These are phyloP conservation scores for Aphrophora alni DNA, from an alignment of 2,888 invertebrate species.

Conservation along the genomic window DNA sequence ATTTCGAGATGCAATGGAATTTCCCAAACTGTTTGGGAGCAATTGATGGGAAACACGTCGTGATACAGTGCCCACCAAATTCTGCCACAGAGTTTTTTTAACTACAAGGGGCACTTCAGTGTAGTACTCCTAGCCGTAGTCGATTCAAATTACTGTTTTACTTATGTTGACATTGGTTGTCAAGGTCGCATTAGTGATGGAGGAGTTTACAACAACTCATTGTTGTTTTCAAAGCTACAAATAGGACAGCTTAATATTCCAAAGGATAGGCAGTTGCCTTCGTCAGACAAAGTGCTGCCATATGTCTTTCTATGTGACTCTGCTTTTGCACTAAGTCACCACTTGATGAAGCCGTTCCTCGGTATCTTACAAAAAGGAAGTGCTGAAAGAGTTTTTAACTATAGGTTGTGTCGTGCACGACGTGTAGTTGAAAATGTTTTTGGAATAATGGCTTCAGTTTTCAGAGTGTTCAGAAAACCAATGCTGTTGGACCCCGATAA, in stretches of 20 bases:
- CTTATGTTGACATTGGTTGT: conserved; percentile 46
- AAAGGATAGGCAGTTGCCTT: background rate
- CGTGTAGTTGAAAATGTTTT: conserved; percentile 51
- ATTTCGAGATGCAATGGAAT: background rate
- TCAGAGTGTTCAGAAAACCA: conserved; percentile 48
- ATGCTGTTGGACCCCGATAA: conserved; percentile 48
- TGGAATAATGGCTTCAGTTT: conserved; percentile 44
- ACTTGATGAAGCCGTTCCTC: conserved; percentile 49
- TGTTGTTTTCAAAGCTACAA: conserved; percentile 44
- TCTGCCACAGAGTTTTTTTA: conserved; percentile 18
- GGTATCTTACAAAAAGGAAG: conserved; percentile 42
- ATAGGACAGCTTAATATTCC: conserved; percentile 35
- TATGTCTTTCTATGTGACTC: conserved; percentile 52
- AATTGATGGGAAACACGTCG: conserved; percentile 19
- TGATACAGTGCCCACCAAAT: conserved; percentile 12
- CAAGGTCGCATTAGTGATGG: conserved; percentile 47
- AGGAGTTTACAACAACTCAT: conserved; percentile 46
- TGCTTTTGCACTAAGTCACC: conserved; percentile 45
- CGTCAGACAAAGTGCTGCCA: background rate
- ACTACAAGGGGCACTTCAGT: conserved; percentile 34
- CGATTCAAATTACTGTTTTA: conserved; percentile 49
- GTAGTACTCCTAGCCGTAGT: conserved; percentile 48
- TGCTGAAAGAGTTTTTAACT: conserved; percentile 51
- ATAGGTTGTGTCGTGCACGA: conserved; percentile 48
- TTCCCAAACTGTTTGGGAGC: conserved; percentile 15